Conservation (phyloP, 2,797 vertebrate species). For the Allobates femoralis region DNA sequence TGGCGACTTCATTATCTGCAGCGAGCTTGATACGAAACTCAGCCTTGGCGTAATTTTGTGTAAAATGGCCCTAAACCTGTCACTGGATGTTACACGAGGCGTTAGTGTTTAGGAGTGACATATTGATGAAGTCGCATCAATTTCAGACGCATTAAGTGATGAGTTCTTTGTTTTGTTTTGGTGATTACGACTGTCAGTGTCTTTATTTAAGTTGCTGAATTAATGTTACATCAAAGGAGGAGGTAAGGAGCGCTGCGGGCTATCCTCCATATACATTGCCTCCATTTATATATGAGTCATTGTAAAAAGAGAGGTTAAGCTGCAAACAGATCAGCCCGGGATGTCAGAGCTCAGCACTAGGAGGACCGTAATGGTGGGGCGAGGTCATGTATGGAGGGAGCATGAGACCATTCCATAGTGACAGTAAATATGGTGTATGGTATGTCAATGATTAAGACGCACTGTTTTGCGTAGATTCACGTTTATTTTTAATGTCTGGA, state of each 20-base stretch:
- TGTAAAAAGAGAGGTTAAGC: conserved; percentile 29
- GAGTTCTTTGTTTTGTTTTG: conserved; percentile 43
- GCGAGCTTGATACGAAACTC: background rate
- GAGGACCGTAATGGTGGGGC: background rate
- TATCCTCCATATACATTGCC: conserved; percentile 13
- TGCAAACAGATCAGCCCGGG: conserved; percentile 21
- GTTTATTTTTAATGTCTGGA: too few relatives aligned
- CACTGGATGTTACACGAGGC: conserved; percentile 36
- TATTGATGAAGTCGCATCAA: conserved; percentile 43
- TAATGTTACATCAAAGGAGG: conserved; percentile 51
- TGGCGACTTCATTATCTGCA: conserved; percentile 11
- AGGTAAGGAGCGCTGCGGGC: conserved; percentile 43
- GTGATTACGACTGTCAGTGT: conserved; percentile 51
- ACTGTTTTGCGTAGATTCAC: too few relatives aligned
- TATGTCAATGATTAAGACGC: too few relatives aligned
- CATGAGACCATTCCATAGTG: background rate
- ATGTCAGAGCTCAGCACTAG: background rate
- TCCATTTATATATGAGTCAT: conserved; percentile 40
- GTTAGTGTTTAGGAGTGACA: conserved; percentile 41
- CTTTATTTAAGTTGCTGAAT: conserved; percentile 58
- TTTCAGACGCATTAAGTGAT: conserved; percentile 46
- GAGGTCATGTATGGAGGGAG: background rate
- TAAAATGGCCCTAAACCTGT: conserved; percentile 34
- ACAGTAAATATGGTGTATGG: background rate
- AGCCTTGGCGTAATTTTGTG: conserved; percentile 17